A percentile compares a stretch with the other conserved stretches of the same genome.
These are phyloP conservation scores for Enteromius unitaeniatus DNA, from an alignment of 2,797 vertebrate genomes.

Conservation along the genomic window DNA sequence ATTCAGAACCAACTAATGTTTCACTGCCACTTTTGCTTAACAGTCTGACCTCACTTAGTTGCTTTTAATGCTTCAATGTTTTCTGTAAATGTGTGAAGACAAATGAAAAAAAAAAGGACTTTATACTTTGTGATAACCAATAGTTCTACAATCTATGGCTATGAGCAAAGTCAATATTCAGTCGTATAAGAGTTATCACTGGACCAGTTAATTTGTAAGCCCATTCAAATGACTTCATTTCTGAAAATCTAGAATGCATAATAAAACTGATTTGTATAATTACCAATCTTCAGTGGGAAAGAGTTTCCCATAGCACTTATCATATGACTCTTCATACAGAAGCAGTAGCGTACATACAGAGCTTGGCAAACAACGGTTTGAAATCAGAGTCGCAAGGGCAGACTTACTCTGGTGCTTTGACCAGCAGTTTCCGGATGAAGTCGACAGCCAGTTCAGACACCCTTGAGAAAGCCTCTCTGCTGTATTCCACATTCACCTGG, in stretches of 20 bases:
- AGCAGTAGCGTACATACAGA: background rate
- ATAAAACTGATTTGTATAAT: background rate
- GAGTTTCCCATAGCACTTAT: background rate
- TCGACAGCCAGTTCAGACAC: conserved; percentile 91
- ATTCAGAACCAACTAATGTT: background rate
- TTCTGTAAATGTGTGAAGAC: background rate
- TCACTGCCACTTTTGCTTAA: background rate
- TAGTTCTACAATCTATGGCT: background rate
- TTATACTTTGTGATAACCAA: conserved; percentile 24
- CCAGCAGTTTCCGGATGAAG: conserved; percentile 92
- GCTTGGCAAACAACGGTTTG: background rate
- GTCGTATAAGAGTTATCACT: background rate
- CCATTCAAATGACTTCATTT: background rate
- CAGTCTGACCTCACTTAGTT: background rate
- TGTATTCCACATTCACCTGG: conserved; percentile 95
- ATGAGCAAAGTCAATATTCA: conserved; percentile 2
- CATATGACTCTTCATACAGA: conserved; percentile 1
- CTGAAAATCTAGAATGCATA: background rate
- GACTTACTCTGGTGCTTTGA: conserved; percentile 94
- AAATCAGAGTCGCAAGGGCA: background rate
- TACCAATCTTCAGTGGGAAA: background rate
- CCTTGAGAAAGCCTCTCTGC: conserved; percentile 85
- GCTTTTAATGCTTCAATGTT: background rate
- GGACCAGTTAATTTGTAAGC: conserved; percentile 21
- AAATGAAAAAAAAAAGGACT: conserved; percentile 27